Evolutionary conservation across 2,888 invertebrate genomes (phyloP).

Genomic region (Eumacrocentrus americanus): DNA sequence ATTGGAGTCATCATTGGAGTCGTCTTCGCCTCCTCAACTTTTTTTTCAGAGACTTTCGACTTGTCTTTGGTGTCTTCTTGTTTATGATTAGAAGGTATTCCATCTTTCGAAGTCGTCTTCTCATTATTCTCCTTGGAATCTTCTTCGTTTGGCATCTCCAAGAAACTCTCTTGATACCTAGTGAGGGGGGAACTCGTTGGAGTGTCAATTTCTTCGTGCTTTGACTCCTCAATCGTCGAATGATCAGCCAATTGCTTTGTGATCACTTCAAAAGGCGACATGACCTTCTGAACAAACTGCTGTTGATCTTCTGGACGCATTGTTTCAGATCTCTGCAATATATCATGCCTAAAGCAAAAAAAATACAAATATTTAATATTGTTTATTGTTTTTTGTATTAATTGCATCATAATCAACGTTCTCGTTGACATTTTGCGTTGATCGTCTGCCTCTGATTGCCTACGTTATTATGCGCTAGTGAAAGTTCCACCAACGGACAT

Average conservation of each 20-base stretch:
- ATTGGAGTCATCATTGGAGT: not conserved
- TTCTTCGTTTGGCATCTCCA: constrained; percentile 32
- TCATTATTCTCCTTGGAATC: constrained; percentile 26
- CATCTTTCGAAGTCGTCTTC: constrained; percentile 5
- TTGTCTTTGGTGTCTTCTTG: constrained; percentile 34
- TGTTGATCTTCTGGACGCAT: constrained; percentile 43
- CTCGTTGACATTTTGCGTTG: constrained; percentile 28
- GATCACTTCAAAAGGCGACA: constrained; percentile 50
- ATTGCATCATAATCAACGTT: constrained; percentile 18
- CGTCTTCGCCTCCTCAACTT: constrained; percentile 15
- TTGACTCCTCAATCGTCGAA: constrained; percentile 44
- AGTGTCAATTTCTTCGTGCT: constrained; percentile 33
- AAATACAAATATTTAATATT: not conserved
- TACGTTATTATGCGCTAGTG: constrained; percentile 24
- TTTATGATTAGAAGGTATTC: constrained; percentile 33
- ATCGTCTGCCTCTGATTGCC: constrained; percentile 4
- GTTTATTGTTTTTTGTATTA: constrained; percentile 7
- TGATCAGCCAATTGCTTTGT: constrained; percentile 52
- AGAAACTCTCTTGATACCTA: constrained; percentile 41
- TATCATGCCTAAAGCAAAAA: constrained; percentile 45
- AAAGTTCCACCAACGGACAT: constrained; percentile 23
- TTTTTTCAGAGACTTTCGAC: constrained; percentile 9
- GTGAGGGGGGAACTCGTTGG: constrained; percentile 26
- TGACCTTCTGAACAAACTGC: constrained; percentile 44
- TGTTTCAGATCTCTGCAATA: constrained; percentile 45